These are phyloP conservation scores for Silurus lanzhouensis DNA, from an alignment of 2,797 vertebrate species.

Conservation along the genomic window DNA sequence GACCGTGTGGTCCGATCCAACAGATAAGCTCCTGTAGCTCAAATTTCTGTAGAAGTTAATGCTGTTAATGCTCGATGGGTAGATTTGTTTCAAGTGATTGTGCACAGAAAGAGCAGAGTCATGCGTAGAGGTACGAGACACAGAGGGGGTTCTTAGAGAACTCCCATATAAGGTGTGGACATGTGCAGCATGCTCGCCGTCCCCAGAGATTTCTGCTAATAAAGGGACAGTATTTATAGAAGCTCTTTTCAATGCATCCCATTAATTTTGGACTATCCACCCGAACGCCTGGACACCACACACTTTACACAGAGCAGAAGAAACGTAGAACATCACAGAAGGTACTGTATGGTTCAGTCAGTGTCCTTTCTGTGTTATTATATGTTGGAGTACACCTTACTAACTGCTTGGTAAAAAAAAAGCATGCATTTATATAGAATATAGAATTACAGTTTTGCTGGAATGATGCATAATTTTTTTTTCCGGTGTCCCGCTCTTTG, in stretches of 20 bases:
- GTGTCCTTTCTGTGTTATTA: neutral
- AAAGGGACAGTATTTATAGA: conserved; percentile 82
- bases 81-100: neutral
- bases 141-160: conserved; percentile 32
- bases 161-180: conserved; percentile 79
- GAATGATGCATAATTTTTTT: neutral
- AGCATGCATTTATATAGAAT: neutral
- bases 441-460: neutral
- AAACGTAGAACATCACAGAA: neutral
- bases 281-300: conserved; percentile 4
- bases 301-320: conserved; percentile 44
- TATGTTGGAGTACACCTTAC: neutral
- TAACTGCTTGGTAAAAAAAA: neutral
- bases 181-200: conserved; percentile 67
- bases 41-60: too few species aligned
- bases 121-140: neutral
- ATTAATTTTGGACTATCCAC: conserved; percentile 71
- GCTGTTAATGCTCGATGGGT: too few species aligned
- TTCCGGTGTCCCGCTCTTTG: conserved; percentile 52
- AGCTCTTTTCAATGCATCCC: conserved; percentile 66
- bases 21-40: too few species aligned
- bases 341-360: conserved; percentile 20
- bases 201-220: conserved; percentile 77
- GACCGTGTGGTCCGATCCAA: too few species aligned
- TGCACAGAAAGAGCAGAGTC: neutral